phyloP scores from a whole-genome alignment of 2,888 invertebrate species.

The Lysandra bellargus region DNA sequence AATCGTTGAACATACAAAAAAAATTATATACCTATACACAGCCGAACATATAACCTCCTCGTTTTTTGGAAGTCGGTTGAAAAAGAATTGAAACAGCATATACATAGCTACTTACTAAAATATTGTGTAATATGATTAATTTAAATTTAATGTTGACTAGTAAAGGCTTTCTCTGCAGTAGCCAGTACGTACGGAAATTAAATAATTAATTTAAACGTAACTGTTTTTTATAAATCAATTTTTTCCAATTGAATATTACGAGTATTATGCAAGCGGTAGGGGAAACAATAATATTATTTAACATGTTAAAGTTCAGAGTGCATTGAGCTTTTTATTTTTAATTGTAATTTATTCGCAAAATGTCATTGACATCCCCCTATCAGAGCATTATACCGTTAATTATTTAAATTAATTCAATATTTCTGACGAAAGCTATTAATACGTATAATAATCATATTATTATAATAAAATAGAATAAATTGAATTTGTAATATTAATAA shows the following conservation, averaged over 20 bases:
- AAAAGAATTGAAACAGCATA: no score
- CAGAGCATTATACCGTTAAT: background rate
- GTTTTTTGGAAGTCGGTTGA: no score
- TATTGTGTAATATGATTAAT: no score
- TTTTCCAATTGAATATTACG: background rate
- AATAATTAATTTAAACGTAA: no score
- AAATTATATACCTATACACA: no score
- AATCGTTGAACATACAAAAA: no score
- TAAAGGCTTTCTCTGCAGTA: no score
- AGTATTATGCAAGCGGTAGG: background rate
- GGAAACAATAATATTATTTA: background rate
- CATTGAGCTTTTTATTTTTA: constrained; percentile 2
- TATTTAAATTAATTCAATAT: background rate
- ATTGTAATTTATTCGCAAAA: constrained; percentile 5
- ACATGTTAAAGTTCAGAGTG: background rate
- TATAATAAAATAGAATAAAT: constrained; percentile 1
- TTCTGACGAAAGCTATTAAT: background rate
- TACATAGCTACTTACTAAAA: no score
- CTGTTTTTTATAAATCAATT: no score
- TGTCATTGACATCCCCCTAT: constrained; percentile 13
- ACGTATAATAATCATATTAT: constrained; percentile 15
- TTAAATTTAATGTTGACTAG: no score
- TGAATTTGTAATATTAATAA: background rate
- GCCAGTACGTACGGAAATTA: no score
- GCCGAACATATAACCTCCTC: no score